These are phyloP conservation scores for Myotis brandtii DNA, from an alignment of 2,113 vertebrate genomes.

Conservation along the genomic window DNA sequence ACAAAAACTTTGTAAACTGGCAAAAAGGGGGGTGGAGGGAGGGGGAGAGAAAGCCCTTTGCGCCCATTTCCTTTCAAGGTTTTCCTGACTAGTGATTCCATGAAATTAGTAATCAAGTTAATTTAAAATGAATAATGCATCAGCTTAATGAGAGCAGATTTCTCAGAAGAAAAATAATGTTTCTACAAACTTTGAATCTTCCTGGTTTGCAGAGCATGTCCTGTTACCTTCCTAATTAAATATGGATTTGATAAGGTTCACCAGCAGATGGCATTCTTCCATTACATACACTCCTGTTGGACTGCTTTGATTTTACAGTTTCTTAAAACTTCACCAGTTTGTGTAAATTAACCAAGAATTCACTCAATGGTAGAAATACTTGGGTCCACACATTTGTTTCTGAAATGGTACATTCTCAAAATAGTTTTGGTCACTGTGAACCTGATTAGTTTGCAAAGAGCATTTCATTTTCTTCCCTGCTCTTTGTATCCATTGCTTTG, in stretches of 20 bases:
- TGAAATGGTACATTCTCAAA: slow-evolving; percentile 37
- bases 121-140: slow-evolving; percentile 72
- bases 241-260: not conserved
- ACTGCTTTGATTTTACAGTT: rapidly evolving
- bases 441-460: not conserved
- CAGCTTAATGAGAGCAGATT: slow-evolving; percentile 52
- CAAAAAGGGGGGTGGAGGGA: not conserved
- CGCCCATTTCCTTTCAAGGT: slow-evolving; percentile 58
- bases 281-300: slow-evolving; percentile 72
- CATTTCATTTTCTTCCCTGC: slow-evolving; percentile 14
- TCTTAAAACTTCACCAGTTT: slow-evolving; percentile 9
- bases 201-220: not conserved
- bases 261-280: slow-evolving; percentile 88
- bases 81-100: slow-evolving; percentile 67
- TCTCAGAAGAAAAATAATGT: slow-evolving; percentile 19
- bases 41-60: not conserved
- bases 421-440: not conserved
- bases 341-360: not conserved
- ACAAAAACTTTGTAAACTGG: slow-evolving; percentile 88
- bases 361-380: not conserved
- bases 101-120: slow-evolving; percentile 73
- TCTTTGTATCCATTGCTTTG: not conserved
- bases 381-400: not conserved
- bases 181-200: slow-evolving; percentile 54
- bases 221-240: not conserved